Base-by-base conservation (phyloP, 1,140 invertebrate genomes). In the Anastrepha ludens region DNA sequence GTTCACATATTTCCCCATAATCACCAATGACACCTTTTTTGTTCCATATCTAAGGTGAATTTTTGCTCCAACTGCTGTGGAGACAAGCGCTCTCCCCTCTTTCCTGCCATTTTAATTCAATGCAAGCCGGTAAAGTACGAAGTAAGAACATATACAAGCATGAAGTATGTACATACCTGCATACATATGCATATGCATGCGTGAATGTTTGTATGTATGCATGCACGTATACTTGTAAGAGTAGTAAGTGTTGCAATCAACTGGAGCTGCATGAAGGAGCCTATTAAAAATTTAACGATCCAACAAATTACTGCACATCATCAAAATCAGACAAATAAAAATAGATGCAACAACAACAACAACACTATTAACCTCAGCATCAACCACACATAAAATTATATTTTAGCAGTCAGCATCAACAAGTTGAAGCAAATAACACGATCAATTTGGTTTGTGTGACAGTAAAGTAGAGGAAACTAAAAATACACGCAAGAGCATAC, bases 281-380 rank as follows among this genome's bases (percentile, higher is more conserved):
- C 91, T 90, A 90, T 91, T 91, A 88, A 91, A 89, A 90, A 91
- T 89, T 91, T 91, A 91, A 91, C 89, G 91, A 91, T 90, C 91
- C 91, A 90, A 91, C 91, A 91, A 81, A 81, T 81, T 81, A 81
- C 74, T 55, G 50, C 74, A 81, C 74, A 81, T 81, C 74, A 88
- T 64, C 47, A 50, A 50, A 88, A 88, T 70, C 60, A 88, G 86
- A 87, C 58, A 59, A 88, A 64, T 74, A 70, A 86, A 86, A 74
- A 70, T 59, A 86, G 67, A 86, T 70, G 41, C 59, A 86, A 65
- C 59, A 29, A 62, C 70, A 60, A 60, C 20, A 85, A 85, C 11
- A 29, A 47, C 70, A 60, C 29, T n/a, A 81, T 47, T 15, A 85
- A 58, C 47, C 17, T 50, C 47, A 78, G 8, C 9, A 50, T n/a